Base-by-base conservation (phyloP, 2,888 invertebrate species). In the Ariolimax columbianus region DNA sequence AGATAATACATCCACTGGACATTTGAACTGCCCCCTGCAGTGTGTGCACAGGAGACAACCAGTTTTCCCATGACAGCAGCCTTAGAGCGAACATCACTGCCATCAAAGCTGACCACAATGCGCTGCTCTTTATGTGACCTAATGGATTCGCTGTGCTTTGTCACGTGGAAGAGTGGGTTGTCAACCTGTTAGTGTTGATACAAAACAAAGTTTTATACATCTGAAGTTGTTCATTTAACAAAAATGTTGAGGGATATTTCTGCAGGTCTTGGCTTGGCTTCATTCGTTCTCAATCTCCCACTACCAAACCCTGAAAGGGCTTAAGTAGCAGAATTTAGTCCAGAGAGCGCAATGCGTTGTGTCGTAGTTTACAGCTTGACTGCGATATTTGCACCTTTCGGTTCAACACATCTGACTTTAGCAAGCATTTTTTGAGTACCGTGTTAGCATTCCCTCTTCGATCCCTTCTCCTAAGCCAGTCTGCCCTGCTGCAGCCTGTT, bases 1-100 rank as follows among this genome's bases (percentile, higher is more conserved):
- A 94, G 90, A 87, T 94, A 94, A 85, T 92, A 94, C n/a, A 94
- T 92, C 94, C 94, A 94, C 90, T 94, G 94, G 47, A 92, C 92
- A 84, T 91, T 93, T 33, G 91, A 91, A 40, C 88, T 89, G 7
- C 93, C 93, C 4, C 93, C 94, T 43, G 93, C 93, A 7, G 94
- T 92, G 68, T 92, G 90, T 0, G 93, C 92, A 88, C 94, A 94
- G 0, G 93, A 91, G 7, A 94, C 91, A 11, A 93, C 91, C 63
- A 94, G 89, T 89, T 94, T 94, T 36, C 93, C 94, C 94, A 94
- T 94, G 30, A 94, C 94, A 0, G 92, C 90, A 0, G 93, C 92
- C 83, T 93, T 93, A 7, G 92, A 91, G 6, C 90, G 90, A 23
- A 89, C 89, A 83, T 94, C 93, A 72, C 91, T 93, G 23, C 93